These are phyloP conservation scores for Mythimna impura DNA, from an alignment of 2,888 invertebrate genomes.

Conservation along the genomic window DNA sequence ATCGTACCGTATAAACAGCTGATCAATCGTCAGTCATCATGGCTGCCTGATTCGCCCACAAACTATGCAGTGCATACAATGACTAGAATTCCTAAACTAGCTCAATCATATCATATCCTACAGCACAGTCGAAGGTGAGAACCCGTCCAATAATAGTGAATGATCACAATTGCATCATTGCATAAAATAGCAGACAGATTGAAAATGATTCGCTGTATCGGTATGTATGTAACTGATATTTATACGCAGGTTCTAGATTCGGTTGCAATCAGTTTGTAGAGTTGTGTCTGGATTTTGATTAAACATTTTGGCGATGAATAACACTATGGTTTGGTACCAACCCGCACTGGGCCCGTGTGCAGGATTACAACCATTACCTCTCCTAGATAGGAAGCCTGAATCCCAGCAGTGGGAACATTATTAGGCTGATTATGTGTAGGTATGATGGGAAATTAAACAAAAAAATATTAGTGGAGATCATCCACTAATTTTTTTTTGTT, in stretches of 20 bases:
- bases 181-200: conserved; percentile 23
- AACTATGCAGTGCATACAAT: conserved; percentile 8
- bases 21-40: conserved; percentile 35
- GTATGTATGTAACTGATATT: conserved; percentile 22
- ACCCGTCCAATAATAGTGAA: conserved; percentile 53
- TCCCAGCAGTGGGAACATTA: no score
- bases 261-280: neutral
- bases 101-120: conserved; percentile 20
- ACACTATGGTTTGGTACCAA: no score
- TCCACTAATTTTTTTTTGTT: no score
- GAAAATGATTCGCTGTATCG: conserved; percentile 30
- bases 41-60: conserved; percentile 8
- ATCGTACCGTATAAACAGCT: neutral
- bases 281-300: neutral
- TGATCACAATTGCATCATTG: conserved; percentile 56
- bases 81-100: conserved; percentile 25
- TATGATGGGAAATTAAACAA: no score
- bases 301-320: neutral
- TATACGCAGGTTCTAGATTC: conserved; percentile 1
- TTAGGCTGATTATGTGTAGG: no score
- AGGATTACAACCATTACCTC: no score
- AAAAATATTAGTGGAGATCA: no score
- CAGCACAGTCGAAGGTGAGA: conserved; percentile 33
- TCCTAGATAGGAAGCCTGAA: no score
- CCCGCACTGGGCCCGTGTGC: no score